Evolutionary conservation across 2,113 vertebrate genomes (phyloP).

Genomic region (Rousettus leschenaultii): DNA sequence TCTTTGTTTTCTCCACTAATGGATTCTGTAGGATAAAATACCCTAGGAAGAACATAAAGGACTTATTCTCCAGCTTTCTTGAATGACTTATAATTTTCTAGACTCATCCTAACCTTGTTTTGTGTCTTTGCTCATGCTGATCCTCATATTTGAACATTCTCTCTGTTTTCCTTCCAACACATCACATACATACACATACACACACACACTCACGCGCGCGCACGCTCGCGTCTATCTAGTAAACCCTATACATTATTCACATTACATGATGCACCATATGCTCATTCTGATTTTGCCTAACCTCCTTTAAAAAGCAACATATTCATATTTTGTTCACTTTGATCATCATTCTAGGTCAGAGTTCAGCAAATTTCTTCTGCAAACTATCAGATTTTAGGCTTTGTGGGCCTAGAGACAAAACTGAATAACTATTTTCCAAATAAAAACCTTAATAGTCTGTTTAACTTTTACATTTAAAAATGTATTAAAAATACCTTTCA

Average conservation of each 20-base stretch:
- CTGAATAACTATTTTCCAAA: not conserved
- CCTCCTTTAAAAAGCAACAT: not conserved
- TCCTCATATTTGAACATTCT: not conserved
- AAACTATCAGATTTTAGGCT: not conserved
- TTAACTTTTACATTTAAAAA: not conserved
- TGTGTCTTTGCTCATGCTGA: not conserved
- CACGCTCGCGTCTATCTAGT: not conserved
- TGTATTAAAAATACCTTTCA: not conserved
- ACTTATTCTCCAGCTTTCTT: not conserved
- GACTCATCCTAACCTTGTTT: not conserved
- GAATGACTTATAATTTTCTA: not conserved
- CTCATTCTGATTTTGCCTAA: not conserved
- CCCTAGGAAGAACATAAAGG: too few species aligned
- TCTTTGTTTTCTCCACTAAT: not conserved
- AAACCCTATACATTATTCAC: not conserved
- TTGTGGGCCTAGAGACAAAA: not conserved
- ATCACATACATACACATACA: not conserved
- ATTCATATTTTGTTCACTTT: not conserved
- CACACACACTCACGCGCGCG: not conserved
- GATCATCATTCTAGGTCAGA: not conserved
- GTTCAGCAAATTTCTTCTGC: not conserved
- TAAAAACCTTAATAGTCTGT: not conserved
- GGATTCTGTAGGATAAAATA: not conserved
- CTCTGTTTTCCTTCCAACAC: not conserved
- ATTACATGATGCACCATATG: not conserved